phyloP scores from a whole-genome alignment of 2,888 invertebrate species.

The Lochmaea crataegi region DNA sequence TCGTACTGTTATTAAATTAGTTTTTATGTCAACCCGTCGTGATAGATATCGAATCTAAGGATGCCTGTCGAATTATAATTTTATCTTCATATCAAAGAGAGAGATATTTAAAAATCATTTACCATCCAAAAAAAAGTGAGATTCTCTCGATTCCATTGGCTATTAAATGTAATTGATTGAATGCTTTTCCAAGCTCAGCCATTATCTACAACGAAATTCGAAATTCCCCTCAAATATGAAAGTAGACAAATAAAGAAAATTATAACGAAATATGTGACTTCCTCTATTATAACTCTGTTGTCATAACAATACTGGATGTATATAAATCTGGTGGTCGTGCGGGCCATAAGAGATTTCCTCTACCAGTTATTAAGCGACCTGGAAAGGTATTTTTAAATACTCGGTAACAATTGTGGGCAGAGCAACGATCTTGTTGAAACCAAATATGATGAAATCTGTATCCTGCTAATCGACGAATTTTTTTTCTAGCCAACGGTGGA shows the following conservation, averaged over 20 bases:
- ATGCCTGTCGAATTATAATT: constrained; percentile 41
- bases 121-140: not conserved
- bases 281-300: too few relatives aligned
- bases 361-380: too few relatives aligned
- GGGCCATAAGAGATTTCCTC: too few relatives aligned
- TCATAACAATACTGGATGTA: too few relatives aligned
- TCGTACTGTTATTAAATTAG: constrained; percentile 56
- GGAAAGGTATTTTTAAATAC: too few relatives aligned
- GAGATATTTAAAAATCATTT: constrained; percentile 6
- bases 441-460: too few relatives aligned
- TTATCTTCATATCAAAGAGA: constrained; percentile 22
- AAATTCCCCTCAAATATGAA: too few relatives aligned
- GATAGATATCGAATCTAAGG: constrained; percentile 45
- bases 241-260: too few relatives aligned
- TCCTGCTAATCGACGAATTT: not conserved
- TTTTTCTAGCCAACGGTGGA: constrained; percentile 67
- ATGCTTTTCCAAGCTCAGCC: not conserved
- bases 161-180: not conserved
- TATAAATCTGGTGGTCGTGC: too few relatives aligned
- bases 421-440: too few relatives aligned
- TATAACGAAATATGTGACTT: too few relatives aligned
- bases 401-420: too few relatives aligned
- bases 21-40: constrained; percentile 51
- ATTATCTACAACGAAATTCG: not conserved
- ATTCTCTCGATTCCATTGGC: not conserved